Evolutionary conservation across 2,888 invertebrate genomes (phyloP).

Genomic region (Camponotus fellah): DNA sequence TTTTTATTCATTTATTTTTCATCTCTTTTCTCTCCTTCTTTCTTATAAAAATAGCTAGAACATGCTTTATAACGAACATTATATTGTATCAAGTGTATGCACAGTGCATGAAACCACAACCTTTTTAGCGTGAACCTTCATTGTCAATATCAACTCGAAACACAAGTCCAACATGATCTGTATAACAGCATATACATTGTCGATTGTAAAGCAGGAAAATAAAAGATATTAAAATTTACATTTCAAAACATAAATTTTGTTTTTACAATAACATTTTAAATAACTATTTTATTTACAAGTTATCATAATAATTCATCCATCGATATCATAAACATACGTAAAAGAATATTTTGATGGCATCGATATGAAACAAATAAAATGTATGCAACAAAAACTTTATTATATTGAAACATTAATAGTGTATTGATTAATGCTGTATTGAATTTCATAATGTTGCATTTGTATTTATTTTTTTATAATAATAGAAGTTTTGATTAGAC

Average conservation of each 20-base stretch:
- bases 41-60: slow-evolving; percentile 23
- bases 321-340: not conserved
- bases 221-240: not conserved
- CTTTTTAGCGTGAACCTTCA: slow-evolving; percentile 29
- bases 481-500: not conserved
- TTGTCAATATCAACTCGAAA: slow-evolving; percentile 45
- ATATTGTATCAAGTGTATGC: not conserved
- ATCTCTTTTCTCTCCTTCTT: not conserved
- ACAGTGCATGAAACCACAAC: slow-evolving; percentile 26
- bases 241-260: not conserved
- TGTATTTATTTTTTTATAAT: not conserved
- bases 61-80: slow-evolving; percentile 18
- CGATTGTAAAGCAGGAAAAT: not conserved
- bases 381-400: not conserved
- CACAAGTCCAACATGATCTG: slow-evolving; percentile 2
- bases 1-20: slow-evolving; percentile 43
- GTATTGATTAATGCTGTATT: slow-evolving; percentile 1
- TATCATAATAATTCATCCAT: not conserved
- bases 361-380: not conserved
- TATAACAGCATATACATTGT: slow-evolving; percentile 9
- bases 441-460: not conserved
- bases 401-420: not conserved
- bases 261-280: not conserved
- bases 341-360: not conserved
- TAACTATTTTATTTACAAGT: not conserved